Conservation (phyloP, 2,113 vertebrate genomes). For the Micromys minutus region DNA sequence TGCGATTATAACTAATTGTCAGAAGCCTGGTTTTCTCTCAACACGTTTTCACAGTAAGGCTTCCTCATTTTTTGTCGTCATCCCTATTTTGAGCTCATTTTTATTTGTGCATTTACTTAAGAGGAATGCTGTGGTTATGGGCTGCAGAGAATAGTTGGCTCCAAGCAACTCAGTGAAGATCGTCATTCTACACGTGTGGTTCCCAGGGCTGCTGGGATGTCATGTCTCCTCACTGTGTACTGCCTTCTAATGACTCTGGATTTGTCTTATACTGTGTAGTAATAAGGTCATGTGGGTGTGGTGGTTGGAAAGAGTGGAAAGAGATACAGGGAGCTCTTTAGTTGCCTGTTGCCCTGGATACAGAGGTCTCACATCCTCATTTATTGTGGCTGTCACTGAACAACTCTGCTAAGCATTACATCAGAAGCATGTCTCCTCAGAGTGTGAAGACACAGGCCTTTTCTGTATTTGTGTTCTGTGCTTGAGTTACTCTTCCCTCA, state of each 20-base stretch:
- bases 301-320: neutral
- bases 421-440: neutral
- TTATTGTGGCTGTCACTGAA: neutral
- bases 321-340: constrained; percentile 4
- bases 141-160: neutral
- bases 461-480: neutral
- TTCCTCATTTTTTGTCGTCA: constrained; percentile 67
- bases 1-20: constrained; percentile 70
- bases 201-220: constrained; percentile 2
- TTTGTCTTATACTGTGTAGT: neutral
- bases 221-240: neutral
- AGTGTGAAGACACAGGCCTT: neutral
- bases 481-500: too few species aligned
- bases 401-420: neutral
- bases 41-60: constrained; percentile 67
- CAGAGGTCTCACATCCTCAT: neutral
- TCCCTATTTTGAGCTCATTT: constrained; percentile 63
- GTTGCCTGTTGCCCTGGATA: constrained; percentile 50
- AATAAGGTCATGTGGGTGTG: constrained; percentile 57
- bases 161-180: neutral
- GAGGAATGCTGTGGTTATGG: neutral
- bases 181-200: neutral
- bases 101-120: constrained; percentile 66
- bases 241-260: constrained; percentile 31
- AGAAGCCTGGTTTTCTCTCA: constrained; percentile 69